Base-by-base conservation (phyloP, 2,797 vertebrate genomes). In the Eptatretus atami region DNA sequence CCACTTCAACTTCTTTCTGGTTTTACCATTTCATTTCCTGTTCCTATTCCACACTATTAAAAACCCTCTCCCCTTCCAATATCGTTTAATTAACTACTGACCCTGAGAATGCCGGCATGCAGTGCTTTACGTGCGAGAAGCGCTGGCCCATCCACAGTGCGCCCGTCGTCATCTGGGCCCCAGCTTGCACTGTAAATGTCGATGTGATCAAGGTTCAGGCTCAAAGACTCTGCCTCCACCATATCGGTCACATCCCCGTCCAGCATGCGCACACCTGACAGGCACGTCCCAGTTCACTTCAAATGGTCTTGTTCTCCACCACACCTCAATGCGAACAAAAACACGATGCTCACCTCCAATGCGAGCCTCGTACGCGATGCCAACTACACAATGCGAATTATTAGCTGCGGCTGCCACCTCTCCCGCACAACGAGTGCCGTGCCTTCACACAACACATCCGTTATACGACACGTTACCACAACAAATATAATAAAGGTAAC, bases 141-240 rank as follows among this genome's bases (percentile, higher is more conserved):
- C 53, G 90, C 90, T 1, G 90, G 90, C 65, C 87, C 90, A 0
- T 98, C 90, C 70, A 98, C 90, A 0, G 90, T 98, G 73, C 95
- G 95, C 52, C 90, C 90, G 0, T 98, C 90, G 1, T 98, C 88
- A 64, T 98, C 90, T 1, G 90, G 90, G 19, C 90, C 90, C 90
- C 90, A 98, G 75, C 86, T 93, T 68, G 88, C 88, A 9, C 87
- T 94, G 75, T 96, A 98, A 71, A 98, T 85, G 71, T 95, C 86
- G 13, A 98, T 88, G 67, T 98, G 84, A 68, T 96, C 86, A 1
- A 86, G 88, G 63, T 93, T 83, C 19, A 94, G 81, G 69, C 86
- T 88, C 52, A 98, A 76, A 11, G 90, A 95, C 69, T 86, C 90
- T 2, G 88, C 90, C 73, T 98, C 90, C 52, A 98, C 90, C 90